These are phyloP conservation scores for Notolabrus celidotus DNA, from an alignment of 2,797 vertebrate species.

Conservation along the genomic window DNA sequence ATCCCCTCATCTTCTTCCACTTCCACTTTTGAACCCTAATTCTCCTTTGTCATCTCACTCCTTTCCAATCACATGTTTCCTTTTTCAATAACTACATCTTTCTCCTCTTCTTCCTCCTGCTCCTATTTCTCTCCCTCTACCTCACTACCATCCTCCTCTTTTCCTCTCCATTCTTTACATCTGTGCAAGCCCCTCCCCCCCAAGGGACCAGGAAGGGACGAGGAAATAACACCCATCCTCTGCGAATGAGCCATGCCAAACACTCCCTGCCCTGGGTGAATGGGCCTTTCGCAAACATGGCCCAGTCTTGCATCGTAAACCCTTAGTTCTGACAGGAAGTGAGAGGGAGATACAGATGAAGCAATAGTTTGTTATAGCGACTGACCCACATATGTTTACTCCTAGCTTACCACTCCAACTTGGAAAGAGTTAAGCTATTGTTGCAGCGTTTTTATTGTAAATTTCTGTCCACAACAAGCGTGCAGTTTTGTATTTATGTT, in stretches of 20 bases:
- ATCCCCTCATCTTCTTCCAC: not conserved
- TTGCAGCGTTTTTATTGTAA: not conserved
- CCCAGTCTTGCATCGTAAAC: conserved; percentile 49
- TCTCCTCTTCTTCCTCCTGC: not conserved
- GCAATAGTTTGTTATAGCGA: not conserved
- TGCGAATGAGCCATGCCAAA: conserved; percentile 76
- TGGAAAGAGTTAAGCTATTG: conserved; percentile 1
- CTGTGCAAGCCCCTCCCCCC: conserved; percentile 54
- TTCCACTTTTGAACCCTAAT: too few relatives aligned
- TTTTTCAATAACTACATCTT: not conserved
- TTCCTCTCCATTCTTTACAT: conserved; percentile 49
- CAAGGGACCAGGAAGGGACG: conserved; percentile 75
- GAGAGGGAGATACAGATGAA: conserved; percentile 9
- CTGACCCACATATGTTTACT: conserved; percentile 11
- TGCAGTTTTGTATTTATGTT: conserved; percentile 6
- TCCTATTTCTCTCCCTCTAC: not conserved
- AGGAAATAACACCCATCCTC: conserved; percentile 87
- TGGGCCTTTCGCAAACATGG: conserved; percentile 59
- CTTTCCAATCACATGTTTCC: not conserved
- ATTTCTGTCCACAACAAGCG: not conserved
- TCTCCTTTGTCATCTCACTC: conserved; percentile 1
- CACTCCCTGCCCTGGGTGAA: conserved; percentile 67
- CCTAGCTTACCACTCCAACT: conserved; percentile 16
- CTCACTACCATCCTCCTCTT: not conserved
- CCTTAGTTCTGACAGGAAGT: conserved; percentile 48